Percentiles rank a stretch among this genome's conserved stretches.
Evolutionary conservation across 2,888 invertebrate genomes (phyloP).

Genomic region (Drosophila atroscutellata): DNA sequence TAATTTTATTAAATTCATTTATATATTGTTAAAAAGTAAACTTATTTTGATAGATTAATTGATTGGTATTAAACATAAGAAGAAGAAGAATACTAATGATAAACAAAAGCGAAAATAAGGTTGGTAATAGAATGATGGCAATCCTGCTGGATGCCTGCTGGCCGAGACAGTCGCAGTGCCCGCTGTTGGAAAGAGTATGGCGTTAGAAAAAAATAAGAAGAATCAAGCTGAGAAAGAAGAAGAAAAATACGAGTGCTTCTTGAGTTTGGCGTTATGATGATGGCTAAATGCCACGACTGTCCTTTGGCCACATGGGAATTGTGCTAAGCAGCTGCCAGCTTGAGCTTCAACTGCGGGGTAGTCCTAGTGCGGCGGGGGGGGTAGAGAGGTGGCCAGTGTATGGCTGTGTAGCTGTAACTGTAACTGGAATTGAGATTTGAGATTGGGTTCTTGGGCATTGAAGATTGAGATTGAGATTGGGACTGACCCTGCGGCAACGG

Average conservation of each 20-base stretch:
- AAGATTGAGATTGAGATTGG: conserved; percentile 49
- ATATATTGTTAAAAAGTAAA: too few species aligned
- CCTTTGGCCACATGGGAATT: conserved; percentile 73
- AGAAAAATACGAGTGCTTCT: conserved; percentile 37
- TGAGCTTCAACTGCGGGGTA: not conserved
- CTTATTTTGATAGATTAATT: too few species aligned
- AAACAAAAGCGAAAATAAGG: too few species aligned
- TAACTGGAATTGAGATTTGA: conserved; percentile 1
- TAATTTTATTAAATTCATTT: too few species aligned
- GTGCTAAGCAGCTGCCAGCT: conserved; percentile 50
- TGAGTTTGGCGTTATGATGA: conserved; percentile 72
- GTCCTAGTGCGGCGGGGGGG: not conserved
- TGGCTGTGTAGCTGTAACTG: conserved; percentile 15
- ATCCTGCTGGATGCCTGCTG: not conserved
- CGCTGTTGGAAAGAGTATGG: conserved; percentile 2
- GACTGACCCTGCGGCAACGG: conserved; percentile 63
- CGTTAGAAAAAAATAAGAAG: conserved; percentile 4
- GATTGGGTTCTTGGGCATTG: not conserved
- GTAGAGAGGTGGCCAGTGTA: not conserved
- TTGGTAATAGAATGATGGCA: too few species aligned
- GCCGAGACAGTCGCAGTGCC: not conserved
- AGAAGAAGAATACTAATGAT: too few species aligned
- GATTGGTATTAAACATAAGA: too few species aligned
- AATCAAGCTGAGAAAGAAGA: conserved; percentile 14
- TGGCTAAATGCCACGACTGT: conserved; percentile 79